These are phyloP conservation scores for Steatornis caripensis DNA, from an alignment of 2,113 vertebrate species.

Conservation along the genomic window DNA sequence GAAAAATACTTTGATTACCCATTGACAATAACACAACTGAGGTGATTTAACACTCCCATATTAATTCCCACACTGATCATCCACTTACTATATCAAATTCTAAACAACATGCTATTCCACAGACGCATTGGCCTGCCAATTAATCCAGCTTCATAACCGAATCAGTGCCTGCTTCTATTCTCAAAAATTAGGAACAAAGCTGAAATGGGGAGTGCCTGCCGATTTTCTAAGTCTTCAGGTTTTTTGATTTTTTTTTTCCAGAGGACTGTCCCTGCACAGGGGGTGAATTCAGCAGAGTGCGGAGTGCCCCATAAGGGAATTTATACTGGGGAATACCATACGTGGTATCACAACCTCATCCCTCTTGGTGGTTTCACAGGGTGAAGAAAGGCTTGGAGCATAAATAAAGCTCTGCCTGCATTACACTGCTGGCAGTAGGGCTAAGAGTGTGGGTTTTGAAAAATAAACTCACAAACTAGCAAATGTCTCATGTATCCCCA, in stretches of 20 bases:
- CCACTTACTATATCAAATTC: neutral
- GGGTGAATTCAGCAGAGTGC: neutral
- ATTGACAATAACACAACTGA: neutral
- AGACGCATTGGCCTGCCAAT: neutral
- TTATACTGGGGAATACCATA: neutral
- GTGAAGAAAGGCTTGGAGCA: neutral
- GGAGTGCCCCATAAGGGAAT: neutral
- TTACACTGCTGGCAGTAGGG: neutral
- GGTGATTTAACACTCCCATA: neutral
- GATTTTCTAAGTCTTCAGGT: neutral
- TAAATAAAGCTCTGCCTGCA: neutral
- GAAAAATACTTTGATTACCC: neutral
- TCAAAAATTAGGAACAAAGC: neutral
- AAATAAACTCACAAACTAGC: neutral
- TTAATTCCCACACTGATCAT: neutral
- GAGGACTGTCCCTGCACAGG: neutral
- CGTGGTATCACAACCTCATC: neutral
- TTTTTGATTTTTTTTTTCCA: neutral
- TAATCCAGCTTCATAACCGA: neutral
- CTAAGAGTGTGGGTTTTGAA: neutral
- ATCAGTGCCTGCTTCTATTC: neutral
- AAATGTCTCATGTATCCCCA: neutral
- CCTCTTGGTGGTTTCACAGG: neutral
- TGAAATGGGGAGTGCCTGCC: neutral
- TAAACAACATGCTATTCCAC: neutral